Percentiles rank a stretch among this genome's conserved stretches.
These are phyloP conservation scores for Periphyllus acericola DNA, from an alignment of 2,888 invertebrate genomes.

Conservation along the genomic window DNA sequence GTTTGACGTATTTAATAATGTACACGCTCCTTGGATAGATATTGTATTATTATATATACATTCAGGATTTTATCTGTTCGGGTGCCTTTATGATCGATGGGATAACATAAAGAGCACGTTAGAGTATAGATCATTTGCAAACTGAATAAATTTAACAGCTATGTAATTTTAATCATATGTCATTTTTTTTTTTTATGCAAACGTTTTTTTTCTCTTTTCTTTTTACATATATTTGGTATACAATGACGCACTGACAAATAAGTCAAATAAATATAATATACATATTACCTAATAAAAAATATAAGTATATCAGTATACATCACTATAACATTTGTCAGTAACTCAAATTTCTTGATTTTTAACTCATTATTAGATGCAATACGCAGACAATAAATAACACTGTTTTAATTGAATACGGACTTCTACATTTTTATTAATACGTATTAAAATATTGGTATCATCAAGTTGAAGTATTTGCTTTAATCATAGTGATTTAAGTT, in stretches of 20 bases:
- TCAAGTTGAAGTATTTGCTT: no score
- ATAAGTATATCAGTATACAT: background rate
- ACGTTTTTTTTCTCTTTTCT: background rate
- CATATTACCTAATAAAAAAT: background rate
- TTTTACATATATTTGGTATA: constrained; percentile 7
- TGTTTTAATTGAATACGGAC: background rate
- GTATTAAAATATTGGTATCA: background rate
- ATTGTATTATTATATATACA: constrained; percentile 42
- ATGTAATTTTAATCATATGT: constrained; percentile 32
- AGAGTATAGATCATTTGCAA: constrained; percentile 26
- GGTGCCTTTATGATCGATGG: constrained; percentile 47
- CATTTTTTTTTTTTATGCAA: background rate
- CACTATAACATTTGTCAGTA: background rate
- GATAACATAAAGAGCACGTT: constrained; percentile 16
- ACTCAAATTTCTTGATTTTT: background rate
- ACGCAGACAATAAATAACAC: background rate
- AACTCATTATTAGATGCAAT: background rate
- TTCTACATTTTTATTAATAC: background rate
- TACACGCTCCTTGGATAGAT: constrained; percentile 41
- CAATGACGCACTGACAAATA: background rate
- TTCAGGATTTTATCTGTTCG: constrained; percentile 42
- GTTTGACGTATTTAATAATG: constrained; percentile 45
- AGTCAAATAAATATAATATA: background rate
- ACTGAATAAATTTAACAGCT: constrained; percentile 38
- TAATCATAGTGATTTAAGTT: no score